Evolutionary conservation across 2,797 vertebrate genomes (phyloP).

Genomic region (Pangasius macronema): DNA sequence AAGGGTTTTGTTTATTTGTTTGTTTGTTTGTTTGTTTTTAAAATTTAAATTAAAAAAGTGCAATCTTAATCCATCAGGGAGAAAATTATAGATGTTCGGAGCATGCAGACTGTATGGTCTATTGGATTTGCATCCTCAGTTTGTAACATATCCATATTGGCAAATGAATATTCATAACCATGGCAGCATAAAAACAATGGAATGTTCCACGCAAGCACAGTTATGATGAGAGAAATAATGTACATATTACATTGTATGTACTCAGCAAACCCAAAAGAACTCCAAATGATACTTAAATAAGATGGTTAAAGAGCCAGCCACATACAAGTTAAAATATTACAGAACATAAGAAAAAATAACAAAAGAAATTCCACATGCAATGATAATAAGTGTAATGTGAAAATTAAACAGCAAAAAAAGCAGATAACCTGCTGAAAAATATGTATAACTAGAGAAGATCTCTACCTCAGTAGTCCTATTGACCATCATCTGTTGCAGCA

Average conservation of each 20-base stretch:
- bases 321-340: neutral
- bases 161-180: conserved; percentile 32
- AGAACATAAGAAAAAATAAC: conserved; percentile 8
- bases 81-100: neutral
- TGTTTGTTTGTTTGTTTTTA: neutral
- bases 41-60: neutral
- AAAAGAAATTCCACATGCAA: conserved; percentile 37
- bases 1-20: neutral
- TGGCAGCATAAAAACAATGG: conserved; percentile 7
- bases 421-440: conserved; percentile 47
- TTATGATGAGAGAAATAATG: conserved; percentile 14
- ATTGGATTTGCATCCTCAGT: conserved; percentile 28
- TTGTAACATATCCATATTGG: conserved; percentile 28
- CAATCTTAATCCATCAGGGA: neutral
- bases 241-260: neutral
- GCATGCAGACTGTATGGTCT: conserved; percentile 11
- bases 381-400: conserved; percentile 28
- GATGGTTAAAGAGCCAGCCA: neutral
- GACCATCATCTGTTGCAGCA: conserved; percentile 99
- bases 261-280: conserved; percentile 1
- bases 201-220: conserved; percentile 11
- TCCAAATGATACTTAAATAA: conserved; percentile 20
- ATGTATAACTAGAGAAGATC: conserved; percentile 61
- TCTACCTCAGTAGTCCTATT: conserved; percentile 99
- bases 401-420: conserved; percentile 6